phyloP scores from a whole-genome alignment of 2,797 vertebrate genomes.

The Schizopygopsis pylzovi region DNA sequence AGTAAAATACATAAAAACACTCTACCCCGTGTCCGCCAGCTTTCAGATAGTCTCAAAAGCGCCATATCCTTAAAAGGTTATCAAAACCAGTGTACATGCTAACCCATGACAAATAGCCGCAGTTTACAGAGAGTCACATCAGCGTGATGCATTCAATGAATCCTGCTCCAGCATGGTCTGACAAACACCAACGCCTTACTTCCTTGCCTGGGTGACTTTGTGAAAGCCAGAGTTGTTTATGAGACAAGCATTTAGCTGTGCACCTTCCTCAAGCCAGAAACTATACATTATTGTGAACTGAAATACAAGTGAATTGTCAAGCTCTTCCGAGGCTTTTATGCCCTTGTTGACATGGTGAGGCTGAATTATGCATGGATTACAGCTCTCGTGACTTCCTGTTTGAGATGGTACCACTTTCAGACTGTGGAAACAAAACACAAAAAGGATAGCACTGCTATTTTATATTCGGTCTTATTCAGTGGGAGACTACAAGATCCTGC shows the following conservation, averaged over 20 bases:
- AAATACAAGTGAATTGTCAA: constrained; percentile 43
- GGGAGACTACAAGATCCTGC: neutral
- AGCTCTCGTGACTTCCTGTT: constrained; percentile 35
- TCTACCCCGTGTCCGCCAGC: constrained; percentile 11
- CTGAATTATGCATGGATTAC: constrained; percentile 43
- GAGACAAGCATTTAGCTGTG: constrained; percentile 31
- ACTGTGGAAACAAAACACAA: constrained; percentile 27
- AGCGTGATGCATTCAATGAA: constrained; percentile 23
- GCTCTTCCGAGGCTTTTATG: constrained; percentile 26
- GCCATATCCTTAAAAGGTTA: neutral
- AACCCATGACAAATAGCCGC: constrained; percentile 21
- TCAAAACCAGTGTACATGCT: neutral
- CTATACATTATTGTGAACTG: constrained; percentile 27
- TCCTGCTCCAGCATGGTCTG: neutral
- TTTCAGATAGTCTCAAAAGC: neutral
- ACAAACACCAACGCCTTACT: constrained; percentile 26
- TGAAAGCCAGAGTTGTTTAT: constrained; percentile 22
- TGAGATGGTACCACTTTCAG: constrained; percentile 43
- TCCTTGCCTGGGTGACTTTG: constrained; percentile 17
- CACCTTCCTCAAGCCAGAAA: constrained; percentile 24
- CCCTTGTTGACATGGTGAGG: constrained; percentile 22
- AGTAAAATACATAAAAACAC: constrained; percentile 28
- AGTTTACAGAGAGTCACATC: constrained; percentile 11
- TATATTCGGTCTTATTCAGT: neutral
- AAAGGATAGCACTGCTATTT: neutral